Evolutionary conservation across 2,797 vertebrate species (phyloP).

Genomic region (Pseudotriccus pelzelni): DNA sequence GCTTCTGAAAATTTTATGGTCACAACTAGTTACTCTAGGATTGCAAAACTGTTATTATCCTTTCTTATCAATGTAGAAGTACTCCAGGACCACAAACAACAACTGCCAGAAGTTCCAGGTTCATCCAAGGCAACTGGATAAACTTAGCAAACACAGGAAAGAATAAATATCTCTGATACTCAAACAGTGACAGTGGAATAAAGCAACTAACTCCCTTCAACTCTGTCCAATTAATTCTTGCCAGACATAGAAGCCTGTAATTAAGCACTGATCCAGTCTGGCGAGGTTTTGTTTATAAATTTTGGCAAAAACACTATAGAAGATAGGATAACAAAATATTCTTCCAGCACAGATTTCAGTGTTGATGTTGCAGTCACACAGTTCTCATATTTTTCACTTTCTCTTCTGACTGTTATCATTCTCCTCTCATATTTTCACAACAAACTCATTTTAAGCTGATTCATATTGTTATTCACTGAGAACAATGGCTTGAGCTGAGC

Average conservation of each 20-base stretch:
- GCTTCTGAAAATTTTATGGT: background rate
- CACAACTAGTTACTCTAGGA: background rate
- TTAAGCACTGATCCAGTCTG: background rate
- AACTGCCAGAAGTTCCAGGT: background rate
- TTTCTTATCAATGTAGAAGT: background rate
- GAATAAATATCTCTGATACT: background rate
- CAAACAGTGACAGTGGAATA: background rate
- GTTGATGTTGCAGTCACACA: background rate
- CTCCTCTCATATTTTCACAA: background rate
- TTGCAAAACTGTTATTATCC: background rate
- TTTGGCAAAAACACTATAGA: background rate
- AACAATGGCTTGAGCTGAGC: background rate
- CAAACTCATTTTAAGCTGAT: background rate
- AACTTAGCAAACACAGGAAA: background rate
- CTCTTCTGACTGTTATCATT: background rate
- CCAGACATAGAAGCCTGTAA: background rate
- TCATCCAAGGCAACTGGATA: background rate
- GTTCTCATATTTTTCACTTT: background rate
- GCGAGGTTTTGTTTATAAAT: background rate
- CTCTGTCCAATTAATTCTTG: background rate
- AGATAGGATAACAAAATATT: background rate
- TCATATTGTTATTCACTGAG: background rate
- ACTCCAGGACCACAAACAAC: background rate
- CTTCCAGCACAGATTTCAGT: background rate
- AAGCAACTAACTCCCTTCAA: background rate